Evolutionary conservation across 2,113 vertebrate species (phyloP).

Genomic region (Tretioscincus oriximinensis): DNA sequence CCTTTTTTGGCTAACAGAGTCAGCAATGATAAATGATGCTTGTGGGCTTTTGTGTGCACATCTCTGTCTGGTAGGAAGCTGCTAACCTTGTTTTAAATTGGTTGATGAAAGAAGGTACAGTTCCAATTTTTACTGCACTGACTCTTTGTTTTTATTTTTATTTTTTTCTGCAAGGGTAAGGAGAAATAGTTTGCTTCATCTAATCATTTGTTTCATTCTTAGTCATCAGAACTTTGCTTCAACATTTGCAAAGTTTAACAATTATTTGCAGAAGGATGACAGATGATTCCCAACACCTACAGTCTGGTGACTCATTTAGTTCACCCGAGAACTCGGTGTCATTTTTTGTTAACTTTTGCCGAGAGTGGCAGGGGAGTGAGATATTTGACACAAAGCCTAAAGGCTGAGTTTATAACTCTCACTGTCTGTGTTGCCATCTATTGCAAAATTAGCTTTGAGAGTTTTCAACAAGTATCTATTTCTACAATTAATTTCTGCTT

Average conservation of each 20-base stretch:
- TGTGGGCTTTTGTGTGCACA: no score
- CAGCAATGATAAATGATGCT: no score
- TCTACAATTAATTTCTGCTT: slow-evolving; percentile 35
- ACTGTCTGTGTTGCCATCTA: neutral
- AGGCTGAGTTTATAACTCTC: neutral
- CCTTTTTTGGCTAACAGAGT: no score
- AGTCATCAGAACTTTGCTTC: neutral
- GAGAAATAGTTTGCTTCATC: neutral
- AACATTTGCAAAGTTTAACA: neutral
- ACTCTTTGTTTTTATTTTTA: neutral
- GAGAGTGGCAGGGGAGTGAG: neutral
- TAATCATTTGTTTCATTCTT: neutral
- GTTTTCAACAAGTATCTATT: slow-evolving; percentile 12
- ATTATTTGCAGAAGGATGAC: slow-evolving; percentile 7
- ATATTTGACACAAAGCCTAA: slow-evolving; percentile 3
- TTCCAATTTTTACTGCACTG: neutral
- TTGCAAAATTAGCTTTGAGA: slow-evolving; percentile 13
- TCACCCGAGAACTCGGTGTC: neutral
- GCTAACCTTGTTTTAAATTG: neutral
- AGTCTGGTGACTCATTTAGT: slow-evolving; percentile 26
- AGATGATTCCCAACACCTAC: neutral
- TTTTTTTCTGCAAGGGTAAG: neutral
- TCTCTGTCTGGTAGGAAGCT: neutral
- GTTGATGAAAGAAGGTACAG: neutral
- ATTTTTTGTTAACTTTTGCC: slow-evolving; percentile 1